These are phyloP conservation scores for Temnothorax longispinosus DNA, from an alignment of 1,140 invertebrate genomes.

Conservation along the genomic window DNA sequence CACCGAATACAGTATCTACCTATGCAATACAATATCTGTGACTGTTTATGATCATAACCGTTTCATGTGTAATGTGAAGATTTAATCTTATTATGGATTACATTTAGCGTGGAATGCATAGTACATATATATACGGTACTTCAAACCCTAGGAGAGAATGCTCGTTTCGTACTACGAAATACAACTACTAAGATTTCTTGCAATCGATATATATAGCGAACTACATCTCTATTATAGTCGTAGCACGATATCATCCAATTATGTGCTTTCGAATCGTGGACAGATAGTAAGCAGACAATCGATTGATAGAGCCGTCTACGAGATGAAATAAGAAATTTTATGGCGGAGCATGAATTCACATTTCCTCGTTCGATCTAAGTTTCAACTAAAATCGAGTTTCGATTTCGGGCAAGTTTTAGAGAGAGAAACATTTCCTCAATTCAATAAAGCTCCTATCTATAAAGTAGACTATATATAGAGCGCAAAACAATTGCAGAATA, in stretches of 20 bases:
- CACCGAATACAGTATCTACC: not conserved
- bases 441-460: slow-evolving; percentile 27
- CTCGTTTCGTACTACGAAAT: not conserved
- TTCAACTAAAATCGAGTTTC: slow-evolving; percentile 39
- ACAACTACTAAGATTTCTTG: not conserved
- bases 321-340: slow-evolving; percentile 58
- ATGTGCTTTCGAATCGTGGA: slow-evolving; percentile 15
- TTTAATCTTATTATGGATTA: not conserved
- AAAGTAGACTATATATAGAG: not conserved
- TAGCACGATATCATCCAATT: slow-evolving; percentile 47
- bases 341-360: slow-evolving; percentile 29
- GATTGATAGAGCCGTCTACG: slow-evolving; percentile 19
- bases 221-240: slow-evolving; percentile 1
- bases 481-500: slow-evolving; percentile 5
- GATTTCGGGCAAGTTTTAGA: slow-evolving; percentile 40
- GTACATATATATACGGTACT: not conserved
- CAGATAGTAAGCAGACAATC: slow-evolving; percentile 39
- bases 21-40: not conserved
- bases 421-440: slow-evolving; percentile 2
- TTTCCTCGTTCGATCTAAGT: slow-evolving; percentile 14
- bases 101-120: not conserved
- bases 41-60: not conserved
- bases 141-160: not conserved
- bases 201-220: slow-evolving; percentile 24
- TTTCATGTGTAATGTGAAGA: slow-evolving; percentile 4